Base-by-base conservation (phyloP, 30 jellyfish, hydroid and myxozoan genomes). In the Sanderia malayensis region DNA sequence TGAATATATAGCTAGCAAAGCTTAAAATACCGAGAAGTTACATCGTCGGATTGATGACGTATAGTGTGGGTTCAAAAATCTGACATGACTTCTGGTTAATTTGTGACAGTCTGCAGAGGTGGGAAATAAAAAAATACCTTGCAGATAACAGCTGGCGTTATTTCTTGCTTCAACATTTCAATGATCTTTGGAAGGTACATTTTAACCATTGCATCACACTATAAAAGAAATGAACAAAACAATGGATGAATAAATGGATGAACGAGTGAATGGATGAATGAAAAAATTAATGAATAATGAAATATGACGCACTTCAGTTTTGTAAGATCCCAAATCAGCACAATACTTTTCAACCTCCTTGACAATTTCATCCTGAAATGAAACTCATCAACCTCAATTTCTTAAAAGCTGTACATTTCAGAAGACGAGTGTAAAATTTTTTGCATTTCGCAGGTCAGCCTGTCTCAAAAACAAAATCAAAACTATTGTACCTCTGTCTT, bases 191-290 rank as follows among this genome's bases (percentile, higher is more conserved):
- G 85, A 9, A 73, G 24, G 59, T 73, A 73, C 6, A 69, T 66
- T 15, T 34, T 53, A 31, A 61, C 86, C 33, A 74, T 41, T 44
- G 86, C 22, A 44, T 59, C 41, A 66, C 86, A 74, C 86, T 74
- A 22, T 1, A 69, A 37, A 18, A n/a, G n/a, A n/a, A n/a, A n/a
- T n/a, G n/a, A n/a, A n/a, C n/a, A 27, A 30, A 13, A 62, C 24
- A 8, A 9, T 31, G 46, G 32, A 31, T 21, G 44, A 27, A 27
- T 41, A 8, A 41, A 41, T 6, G 15, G 15, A 41, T 41, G n/a
- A n/a, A n/a, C n/a, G n/a, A n/a, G n/a, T 15, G 55, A 41, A 41
- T 6, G 8, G 15, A 41, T 8, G 15, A 41, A 41, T 6, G 55
- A 41, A 6, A 6, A 41, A 41, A 15, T 6, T 41, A 41, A 8